Percentiles rank a stretch among this genome's conserved stretches.
Evolutionary conservation across 2,797 vertebrate genomes (phyloP).

Genomic region (Apogon hyalosoma): DNA sequence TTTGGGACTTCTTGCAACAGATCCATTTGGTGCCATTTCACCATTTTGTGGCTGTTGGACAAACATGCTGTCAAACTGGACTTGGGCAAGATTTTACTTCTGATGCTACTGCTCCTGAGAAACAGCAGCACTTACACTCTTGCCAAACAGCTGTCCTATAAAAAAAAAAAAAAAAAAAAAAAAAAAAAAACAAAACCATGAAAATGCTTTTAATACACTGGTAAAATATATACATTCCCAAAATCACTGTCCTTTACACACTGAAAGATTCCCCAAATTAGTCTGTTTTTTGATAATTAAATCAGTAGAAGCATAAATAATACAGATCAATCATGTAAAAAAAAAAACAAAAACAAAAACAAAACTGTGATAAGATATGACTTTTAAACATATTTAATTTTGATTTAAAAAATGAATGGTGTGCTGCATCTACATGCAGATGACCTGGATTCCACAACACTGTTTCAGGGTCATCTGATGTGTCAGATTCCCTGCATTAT

Average conservation of each 20-base stretch:
- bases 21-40: conserved; percentile 74
- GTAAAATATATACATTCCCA: too few species aligned
- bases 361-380: background rate
- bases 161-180: too few species aligned
- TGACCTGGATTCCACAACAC: background rate
- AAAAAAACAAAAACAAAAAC: too few species aligned
- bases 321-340: background rate
- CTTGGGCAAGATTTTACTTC: conserved; percentile 71
- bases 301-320: background rate
- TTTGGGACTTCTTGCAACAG: conserved; percentile 59
- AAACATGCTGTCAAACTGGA: conserved; percentile 85
- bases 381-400: background rate
- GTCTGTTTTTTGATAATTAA: background rate
- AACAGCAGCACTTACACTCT: conserved; percentile 55
- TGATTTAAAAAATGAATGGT: conserved; percentile 17
- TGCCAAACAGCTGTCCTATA: conserved; percentile 12
- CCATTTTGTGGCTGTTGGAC: conserved; percentile 84
- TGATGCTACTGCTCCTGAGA: conserved; percentile 70
- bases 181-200: background rate
- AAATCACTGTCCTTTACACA: background rate
- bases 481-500: conserved; percentile 54
- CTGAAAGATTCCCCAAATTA: background rate
- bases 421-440: conserved; percentile 1
- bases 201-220: background rate
- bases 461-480: conserved; percentile 66